Base-by-base conservation (phyloP, 1,140 invertebrate species). In the Drosophila simulans region DNA sequence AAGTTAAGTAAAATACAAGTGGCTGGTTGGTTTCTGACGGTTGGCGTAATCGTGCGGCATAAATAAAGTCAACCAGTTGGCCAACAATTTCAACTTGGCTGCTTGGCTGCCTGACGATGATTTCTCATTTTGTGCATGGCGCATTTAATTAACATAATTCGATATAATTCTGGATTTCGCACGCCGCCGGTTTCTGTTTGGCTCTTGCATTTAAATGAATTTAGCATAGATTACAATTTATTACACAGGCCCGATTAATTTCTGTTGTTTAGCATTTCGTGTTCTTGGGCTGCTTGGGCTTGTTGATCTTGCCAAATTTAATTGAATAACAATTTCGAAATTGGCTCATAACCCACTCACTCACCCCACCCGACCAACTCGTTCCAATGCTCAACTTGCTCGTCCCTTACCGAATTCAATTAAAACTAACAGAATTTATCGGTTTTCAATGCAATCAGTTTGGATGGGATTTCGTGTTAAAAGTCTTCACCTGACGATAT, bases 61-160 rank as follows among this genome's bases (percentile, higher is more conserved):
- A 70, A 86, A 88, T 83, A 68, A 68, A 83, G 58, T 79, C 75
- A 82, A 68, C 68, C 81, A 72, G 66, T 85, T 86, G 82, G 78
- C 69, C 82, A 66, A 60, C 72, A 77, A 52, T 57, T 77, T 74
- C 45, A 65, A 58, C 58, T 42, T 45, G 45, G 51, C 55, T 73
- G 56, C 34, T 72, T 68, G 37, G 42, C 15, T 8, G 40, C 3
- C 15, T 15, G 10, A 43, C 48, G 57, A 35, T 48, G 43, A 68
- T 69, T 70, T 57, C 74, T 48, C 58, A 34, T 54, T 52, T 75
- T 43, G 42, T 74, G 51, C 62, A 76, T 52, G 78, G 57, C 66
- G 46, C 78, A 56, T 83, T 86, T 88, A 86, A 86, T 86, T 86
- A 88, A 69, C 82, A 88, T 86, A 88, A 88, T 86, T 86, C 72